phyloP scores from a whole-genome alignment of 2,113 vertebrate genomes.

The Ameiurus melas region DNA sequence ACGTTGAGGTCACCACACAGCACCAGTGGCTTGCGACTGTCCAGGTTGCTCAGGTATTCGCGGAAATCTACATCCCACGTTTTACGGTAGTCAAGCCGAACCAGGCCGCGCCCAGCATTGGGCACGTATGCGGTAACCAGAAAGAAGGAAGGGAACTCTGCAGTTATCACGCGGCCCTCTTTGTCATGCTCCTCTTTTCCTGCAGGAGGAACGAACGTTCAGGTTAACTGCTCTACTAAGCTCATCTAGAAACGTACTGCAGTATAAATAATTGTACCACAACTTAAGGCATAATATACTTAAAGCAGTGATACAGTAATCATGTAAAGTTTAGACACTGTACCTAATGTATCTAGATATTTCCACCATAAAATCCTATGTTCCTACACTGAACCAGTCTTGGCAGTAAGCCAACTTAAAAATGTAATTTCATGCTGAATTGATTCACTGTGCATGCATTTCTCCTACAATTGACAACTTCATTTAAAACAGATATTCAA shows the following conservation, averaged over 20 bases:
- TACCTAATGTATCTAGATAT: not conserved
- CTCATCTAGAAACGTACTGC: not conserved
- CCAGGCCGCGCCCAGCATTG: constrained; percentile 81
- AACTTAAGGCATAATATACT: not conserved
- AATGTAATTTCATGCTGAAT: not conserved
- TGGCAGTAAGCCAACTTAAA: not conserved
- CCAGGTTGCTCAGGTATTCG: constrained; percentile 78
- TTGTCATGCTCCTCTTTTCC: constrained; percentile 90
- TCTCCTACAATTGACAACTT: not conserved
- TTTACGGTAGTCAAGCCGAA: constrained; percentile 85
- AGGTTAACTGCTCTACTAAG: not conserved
- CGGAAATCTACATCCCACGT: constrained; percentile 86
- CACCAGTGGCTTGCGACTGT: constrained; percentile 81
- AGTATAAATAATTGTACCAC: not conserved
- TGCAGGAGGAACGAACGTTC: constrained; percentile 50
- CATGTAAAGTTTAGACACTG: not conserved
- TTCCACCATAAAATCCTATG: not conserved
- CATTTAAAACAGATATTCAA: not conserved
- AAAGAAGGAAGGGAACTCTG: constrained; percentile 80
- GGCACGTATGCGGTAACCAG: constrained; percentile 86
- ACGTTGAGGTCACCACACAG: constrained; percentile 90
- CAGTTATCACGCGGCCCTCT: constrained; percentile 88
- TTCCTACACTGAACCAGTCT: not conserved
- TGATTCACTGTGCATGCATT: not conserved
- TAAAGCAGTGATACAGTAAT: no score